Percentiles rank a stretch among this genome's conserved stretches.
These are phyloP conservation scores for Cheirogaleus major DNA, from an alignment of 2,797 vertebrate genomes.

Conservation along the genomic window DNA sequence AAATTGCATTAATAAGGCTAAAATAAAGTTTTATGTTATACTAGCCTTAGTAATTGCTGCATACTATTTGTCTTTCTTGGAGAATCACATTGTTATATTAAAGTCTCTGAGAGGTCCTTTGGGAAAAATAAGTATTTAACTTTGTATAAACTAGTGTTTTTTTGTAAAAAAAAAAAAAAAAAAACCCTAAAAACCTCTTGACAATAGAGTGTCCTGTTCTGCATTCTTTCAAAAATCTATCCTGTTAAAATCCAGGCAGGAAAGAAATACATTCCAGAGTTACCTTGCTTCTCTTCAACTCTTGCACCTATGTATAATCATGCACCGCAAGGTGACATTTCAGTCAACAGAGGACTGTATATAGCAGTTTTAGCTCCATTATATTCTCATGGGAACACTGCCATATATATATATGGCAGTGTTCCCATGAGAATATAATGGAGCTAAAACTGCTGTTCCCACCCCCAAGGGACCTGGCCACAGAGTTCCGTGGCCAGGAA, in stretches of 20 bases:
- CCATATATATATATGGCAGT: background rate
- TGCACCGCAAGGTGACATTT: background rate
- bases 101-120: background rate
- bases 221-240: background rate
- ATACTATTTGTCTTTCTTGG: background rate
- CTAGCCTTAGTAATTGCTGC: background rate
- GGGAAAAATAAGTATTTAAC: background rate
- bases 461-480: no score
- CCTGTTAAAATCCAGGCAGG: background rate
- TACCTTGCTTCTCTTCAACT: background rate
- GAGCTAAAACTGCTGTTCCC: background rate
- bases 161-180: background rate
- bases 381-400: no score
- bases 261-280: background rate
- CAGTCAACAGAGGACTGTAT: background rate
- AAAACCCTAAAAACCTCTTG: background rate
- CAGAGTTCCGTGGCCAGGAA: no score
- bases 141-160: background rate
- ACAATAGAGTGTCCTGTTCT: background rate
- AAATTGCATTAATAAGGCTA: background rate
- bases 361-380: no score
- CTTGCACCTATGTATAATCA: background rate
- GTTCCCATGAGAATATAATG: background rate
- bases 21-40: background rate
- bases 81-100: background rate